phyloP scores from a whole-genome alignment of 2,797 vertebrate species.

The Bothrops alternatus region DNA sequence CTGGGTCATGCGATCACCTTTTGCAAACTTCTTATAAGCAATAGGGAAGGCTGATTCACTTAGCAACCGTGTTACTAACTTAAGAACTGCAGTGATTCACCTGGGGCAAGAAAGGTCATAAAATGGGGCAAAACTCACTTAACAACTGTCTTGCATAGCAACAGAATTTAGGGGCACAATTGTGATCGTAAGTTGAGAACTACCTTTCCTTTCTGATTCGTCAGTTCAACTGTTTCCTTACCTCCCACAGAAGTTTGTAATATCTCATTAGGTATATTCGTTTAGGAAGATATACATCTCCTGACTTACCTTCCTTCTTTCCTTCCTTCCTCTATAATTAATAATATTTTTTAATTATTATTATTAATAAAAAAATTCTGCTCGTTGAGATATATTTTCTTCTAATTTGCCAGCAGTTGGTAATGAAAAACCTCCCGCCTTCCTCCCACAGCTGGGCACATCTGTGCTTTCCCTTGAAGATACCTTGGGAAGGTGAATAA shows the following conservation, averaged over 20 bases:
- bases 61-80: background rate
- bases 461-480: conserved; percentile 13
- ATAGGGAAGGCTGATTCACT: background rate
- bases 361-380: too few species aligned
- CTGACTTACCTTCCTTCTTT: background rate
- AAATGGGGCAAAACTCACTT: background rate
- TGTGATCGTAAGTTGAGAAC: background rate
- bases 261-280: background rate
- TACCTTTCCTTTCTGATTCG: background rate
- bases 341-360: background rate
- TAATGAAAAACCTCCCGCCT: background rate
- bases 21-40: too few species aligned
- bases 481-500: conserved; percentile 15
- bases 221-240: background rate
- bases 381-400: background rate
- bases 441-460: conserved; percentile 17
- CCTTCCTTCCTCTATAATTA: background rate
- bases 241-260: background rate
- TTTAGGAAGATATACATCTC: background rate
- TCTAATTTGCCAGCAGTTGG: conserved; percentile 2
- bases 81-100: background rate
- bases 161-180: background rate
- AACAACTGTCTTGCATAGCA: background rate
- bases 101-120: background rate
- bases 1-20: too few species aligned